Base-by-base conservation (phyloP, 2,797 vertebrate species). In the Sebastes minor region DNA sequence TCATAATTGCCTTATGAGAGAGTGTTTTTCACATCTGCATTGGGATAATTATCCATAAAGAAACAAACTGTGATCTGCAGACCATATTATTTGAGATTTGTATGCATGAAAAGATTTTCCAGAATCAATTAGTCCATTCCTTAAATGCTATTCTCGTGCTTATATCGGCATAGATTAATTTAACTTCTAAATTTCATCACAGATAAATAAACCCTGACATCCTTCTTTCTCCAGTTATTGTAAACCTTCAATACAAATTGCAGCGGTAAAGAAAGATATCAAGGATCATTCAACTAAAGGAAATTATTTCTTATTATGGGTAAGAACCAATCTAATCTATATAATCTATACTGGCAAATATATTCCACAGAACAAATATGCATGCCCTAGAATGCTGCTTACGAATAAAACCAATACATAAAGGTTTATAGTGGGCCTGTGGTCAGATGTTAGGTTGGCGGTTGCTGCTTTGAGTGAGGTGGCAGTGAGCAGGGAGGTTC, bases 1-100 rank as follows among this genome's bases (percentile, higher is more conserved):
- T 88, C 71, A 69, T 87, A 80, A 91, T 91, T 93, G 90, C 90
- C 89, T 52, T 80, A 61, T 32, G 18, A 77, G 60, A 61, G 6
- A 61, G 56, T 68, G 22, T 42, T 74, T 62, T 42, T 71, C 20
- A 67, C 52, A 63, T 80, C 46, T 28, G 23, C 66, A 33, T 5
- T 74, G 33, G 42, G 28, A 72, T 56, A 22, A 80, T 63, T 20
- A 71, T 82, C 49, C 14, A 71, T 67, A 71, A 35, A 22, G 27
- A 71, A 74, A 71, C 8, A 80, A 71, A 60, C 22, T 68, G 14
- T 63, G 16, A 59, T 74, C 27, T 76, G 59, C 25, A 68, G 32
- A 74, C 42, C 73, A 55, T 42, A 70, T 63, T 78, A 65, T 78
- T 68, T 82, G 28, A 84, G 72, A 82, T 82, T 60, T 80, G 59